Evolutionary conservation across 2,888 invertebrate genomes (phyloP), one percentile per base, ranked within the genome.

Genomic region (Epistrophe grossulariae): DNA sequence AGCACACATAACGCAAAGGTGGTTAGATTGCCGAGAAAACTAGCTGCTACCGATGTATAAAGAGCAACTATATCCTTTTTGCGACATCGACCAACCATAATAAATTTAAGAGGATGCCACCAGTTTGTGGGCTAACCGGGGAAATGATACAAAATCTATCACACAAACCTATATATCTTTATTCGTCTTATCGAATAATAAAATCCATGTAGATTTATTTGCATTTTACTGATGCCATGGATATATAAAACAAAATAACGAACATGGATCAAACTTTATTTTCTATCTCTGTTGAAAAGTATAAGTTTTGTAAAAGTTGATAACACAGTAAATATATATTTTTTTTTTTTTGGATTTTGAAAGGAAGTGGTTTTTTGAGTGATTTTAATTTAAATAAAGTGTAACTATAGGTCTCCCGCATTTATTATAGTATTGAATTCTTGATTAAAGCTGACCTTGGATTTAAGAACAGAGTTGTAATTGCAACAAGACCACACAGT

Each of bases 161-260:
- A 70, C 55, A 70, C 50, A 70, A 38, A 24, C 55, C 19, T 24
- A 24, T 24, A 24, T 24, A 1, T 24, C 24, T 24, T 40, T 64
- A 28, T 40, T 70, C 70, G 52, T 55, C 70, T 70, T 40, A 70
- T 52, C 70, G 52, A 70, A 70, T 40, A 71, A 70, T 71, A 74
- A 52, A 85, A 82, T 78, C 57, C 78, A 78, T 82, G 85, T 78
- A 81, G 73, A 81, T 78, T 78, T 78, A 73, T 78, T 85, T 81
- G 50, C 64, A 64, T 74, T 59, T 55, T 40, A 24, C 52, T 55
- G 70, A 28, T 50, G 38, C 50, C 19, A 24, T n/a, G 19, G 50
- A 17, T 68, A 50, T 35, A 50, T 0, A 31, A 45, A 64, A n/a
- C 24, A 40, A 31, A 9, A 62, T 43, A 31, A 31, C 48, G 13